Percentiles rank a stretch among this genome's conserved stretches.
Evolutionary conservation across 2,113 vertebrate genomes (phyloP).

Genomic region (Microcebus murinus): DNA sequence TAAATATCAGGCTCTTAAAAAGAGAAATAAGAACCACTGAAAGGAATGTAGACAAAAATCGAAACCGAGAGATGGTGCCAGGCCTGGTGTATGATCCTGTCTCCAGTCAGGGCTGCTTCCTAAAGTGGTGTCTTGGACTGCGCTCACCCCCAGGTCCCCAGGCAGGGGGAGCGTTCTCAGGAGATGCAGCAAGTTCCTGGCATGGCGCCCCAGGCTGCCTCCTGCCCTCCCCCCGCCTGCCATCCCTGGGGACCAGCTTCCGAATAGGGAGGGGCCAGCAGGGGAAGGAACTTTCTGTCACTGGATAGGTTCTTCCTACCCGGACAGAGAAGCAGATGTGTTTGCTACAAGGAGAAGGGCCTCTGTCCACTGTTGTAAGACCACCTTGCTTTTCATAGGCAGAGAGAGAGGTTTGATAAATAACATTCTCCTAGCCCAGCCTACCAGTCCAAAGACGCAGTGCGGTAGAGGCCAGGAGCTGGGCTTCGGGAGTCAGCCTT

Average conservation of each 20-base stretch:
- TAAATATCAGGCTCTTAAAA: background rate
- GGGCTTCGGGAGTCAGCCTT: no score
- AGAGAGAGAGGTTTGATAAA: background rate
- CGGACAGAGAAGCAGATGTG: background rate
- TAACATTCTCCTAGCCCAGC: no score
- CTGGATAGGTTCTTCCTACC: background rate
- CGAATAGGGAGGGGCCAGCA: rapidly evolving
- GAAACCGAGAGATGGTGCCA: background rate
- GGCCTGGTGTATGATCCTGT: background rate
- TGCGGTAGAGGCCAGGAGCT: background rate
- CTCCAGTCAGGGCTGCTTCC: background rate
- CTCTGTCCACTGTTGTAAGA: background rate
- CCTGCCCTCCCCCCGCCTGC: rapidly evolving
- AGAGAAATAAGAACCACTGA: no score
- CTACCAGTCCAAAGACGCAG: background rate
- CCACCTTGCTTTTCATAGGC: background rate
- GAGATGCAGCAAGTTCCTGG: rapidly evolving
- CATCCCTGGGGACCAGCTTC: background rate
- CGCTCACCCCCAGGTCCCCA: background rate
- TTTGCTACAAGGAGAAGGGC: background rate
- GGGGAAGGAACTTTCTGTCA: background rate
- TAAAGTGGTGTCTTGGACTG: background rate
- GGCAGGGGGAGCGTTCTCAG: background rate
- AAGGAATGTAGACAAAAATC: background rate
- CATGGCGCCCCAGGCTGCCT: rapidly evolving